Base-by-base conservation (phyloP, 2,888 invertebrate genomes). In the Gymnoscelis rufifasciata region DNA sequence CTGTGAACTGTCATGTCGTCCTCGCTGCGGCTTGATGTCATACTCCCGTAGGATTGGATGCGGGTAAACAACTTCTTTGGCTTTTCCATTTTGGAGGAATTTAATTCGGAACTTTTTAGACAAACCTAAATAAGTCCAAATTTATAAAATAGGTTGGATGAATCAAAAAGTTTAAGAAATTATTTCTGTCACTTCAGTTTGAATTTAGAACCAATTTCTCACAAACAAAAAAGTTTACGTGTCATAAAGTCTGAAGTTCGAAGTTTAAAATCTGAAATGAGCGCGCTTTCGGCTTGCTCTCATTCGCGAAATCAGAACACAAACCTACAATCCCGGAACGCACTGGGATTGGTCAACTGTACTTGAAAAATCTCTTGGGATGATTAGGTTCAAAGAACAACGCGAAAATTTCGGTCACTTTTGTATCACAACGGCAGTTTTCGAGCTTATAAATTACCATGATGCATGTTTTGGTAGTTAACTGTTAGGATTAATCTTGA, bases 1-100 rank as follows among this genome's bases (percentile, higher is more conserved):
- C 88, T 88, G 60, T 82, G 88, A 1, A 88, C 84, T 0, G 66
- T 82, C 86, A 89, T 87, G 50, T 88, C 83, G 29, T 88, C 86
- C 1, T 87, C 83, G 52, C 88, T 87, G 35, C 79, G 66, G 0
- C 72, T 68, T 0, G 82, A 80, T 36, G 74, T 74, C 77, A 87
- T 81, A 49, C 86, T 88, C 26, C 88, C 88, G 48, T 88, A 88
- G 1, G 86, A 87, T 6, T 87, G 84, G 39, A 81, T 78, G 29
- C 84, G 72, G 2, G 58, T 54, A 40, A 83, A 86, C n/a, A n/a
- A n/a, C 51, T 73, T 78, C 46, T 71, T 77, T 10, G 60, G 67
- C 51, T 68, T 71, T 42, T 80, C 80, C 78, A 82, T 79, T 19
- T 19, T 19, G 19, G 5, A 19, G 19, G 5, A 19, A 19, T 19